Base-by-base conservation (phyloP, 2,888 invertebrate species). In the Augochlorella aurata region DNA sequence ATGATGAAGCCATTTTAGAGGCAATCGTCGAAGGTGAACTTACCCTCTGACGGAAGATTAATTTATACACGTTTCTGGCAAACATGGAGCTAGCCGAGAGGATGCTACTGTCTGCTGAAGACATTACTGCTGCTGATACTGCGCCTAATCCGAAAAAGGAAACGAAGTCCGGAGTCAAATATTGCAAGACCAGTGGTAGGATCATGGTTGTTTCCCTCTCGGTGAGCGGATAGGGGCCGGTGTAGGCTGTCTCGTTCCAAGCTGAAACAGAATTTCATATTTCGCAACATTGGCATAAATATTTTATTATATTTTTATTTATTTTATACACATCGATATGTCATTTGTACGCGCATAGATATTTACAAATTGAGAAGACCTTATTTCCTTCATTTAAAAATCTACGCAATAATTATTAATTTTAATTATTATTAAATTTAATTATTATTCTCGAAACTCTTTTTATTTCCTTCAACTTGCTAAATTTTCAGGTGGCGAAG, bases 51-150 rank as follows among this genome's bases (percentile, higher is more conserved):
- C 99, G 95, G 94, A 99, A 98, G 93, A 99, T 98, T 94, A 98
- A 95, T 94, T 98, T 98, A 95, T 99, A 99, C 89, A 99, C 98
- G 94, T 99, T 99, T 93, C 99, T 96, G 83, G 99, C 99, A 93
- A 99, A 99, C 99, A 99, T 99, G 47, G 99, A 98, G 89, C 98
- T 98, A 4, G 99, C 99, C 38, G 99, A 99, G 29, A 99, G 95
- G 72, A 99, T 98, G 89, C 99, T 99, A 74, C 99, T 99, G 94
- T 99, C 99, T 0, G 99, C 99, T 0, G 99, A 99, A 54, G 99
- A 99, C 99, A 99, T 99, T 86, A 99, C 99, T 29, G 99, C 99
- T 1, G 99, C 99, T 0, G 99, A 99, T 10, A 99, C 99, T 10
- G 99, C 99, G 0, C 99, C 99, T 85, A 99, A 95, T 10, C 99